Evolutionary conservation across 2,888 invertebrate genomes (phyloP).

Genomic region (Drosophila fungiperda): DNA sequence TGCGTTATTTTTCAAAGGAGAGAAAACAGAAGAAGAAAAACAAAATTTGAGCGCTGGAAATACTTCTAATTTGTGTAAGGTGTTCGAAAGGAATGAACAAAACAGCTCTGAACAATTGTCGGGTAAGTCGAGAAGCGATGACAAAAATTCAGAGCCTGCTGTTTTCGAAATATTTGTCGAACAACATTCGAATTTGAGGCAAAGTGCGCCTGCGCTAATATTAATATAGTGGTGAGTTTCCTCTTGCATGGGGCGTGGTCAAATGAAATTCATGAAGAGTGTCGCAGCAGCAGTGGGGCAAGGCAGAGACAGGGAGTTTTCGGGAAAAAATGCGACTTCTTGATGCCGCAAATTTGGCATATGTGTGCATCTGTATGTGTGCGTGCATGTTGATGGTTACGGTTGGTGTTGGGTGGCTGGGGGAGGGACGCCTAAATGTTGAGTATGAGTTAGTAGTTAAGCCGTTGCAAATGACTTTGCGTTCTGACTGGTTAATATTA

Average conservation of each 20-base stretch:
- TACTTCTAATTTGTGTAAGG: slow-evolving; percentile 31
- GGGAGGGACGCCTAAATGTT: slow-evolving; percentile 1
- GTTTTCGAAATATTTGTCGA: slow-evolving; percentile 35
- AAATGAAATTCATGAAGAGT: slow-evolving; percentile 8
- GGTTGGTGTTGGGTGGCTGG: slow-evolving; percentile 1
- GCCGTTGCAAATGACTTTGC: slow-evolving; percentile 79
- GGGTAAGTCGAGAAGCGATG: slow-evolving; percentile 1
- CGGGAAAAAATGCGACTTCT: slow-evolving; percentile 84
- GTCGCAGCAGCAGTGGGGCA: slow-evolving; percentile 6
- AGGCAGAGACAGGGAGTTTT: slow-evolving; percentile 35
- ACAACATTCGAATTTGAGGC: slow-evolving; percentile 26
- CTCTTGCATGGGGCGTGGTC: slow-evolving; percentile 42
- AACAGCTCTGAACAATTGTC: background rate
- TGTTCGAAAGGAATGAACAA: slow-evolving; percentile 53
- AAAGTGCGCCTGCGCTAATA: slow-evolving; percentile 32
- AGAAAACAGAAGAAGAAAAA: background rate
- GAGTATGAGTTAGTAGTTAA: slow-evolving; percentile 34
- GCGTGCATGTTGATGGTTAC: slow-evolving; percentile 11
- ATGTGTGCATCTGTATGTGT: slow-evolving; percentile 42
- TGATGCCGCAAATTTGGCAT: slow-evolving; percentile 83
- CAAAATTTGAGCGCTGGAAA: slow-evolving; percentile 10
- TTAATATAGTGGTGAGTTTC: slow-evolving; percentile 54
- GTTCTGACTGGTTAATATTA: slow-evolving; percentile 85
- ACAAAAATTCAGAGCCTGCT: slow-evolving; percentile 31
- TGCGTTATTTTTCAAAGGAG: slow-evolving; percentile 27